phyloP scores from a whole-genome alignment of 2,113 vertebrate species.

The Bombycilla garrulus region DNA sequence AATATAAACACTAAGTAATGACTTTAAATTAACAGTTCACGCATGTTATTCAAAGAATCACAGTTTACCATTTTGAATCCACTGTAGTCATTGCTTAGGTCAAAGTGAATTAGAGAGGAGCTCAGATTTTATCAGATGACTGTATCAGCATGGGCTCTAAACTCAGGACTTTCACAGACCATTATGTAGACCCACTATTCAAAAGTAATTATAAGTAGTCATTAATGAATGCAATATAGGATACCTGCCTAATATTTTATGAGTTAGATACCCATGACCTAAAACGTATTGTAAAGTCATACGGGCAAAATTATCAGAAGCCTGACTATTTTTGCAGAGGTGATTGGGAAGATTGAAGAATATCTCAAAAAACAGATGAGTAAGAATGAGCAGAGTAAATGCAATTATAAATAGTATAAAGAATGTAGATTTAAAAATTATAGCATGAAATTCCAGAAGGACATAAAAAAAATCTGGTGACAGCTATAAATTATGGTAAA shows the following conservation, averaged over 20 bases:
- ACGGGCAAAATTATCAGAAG: neutral
- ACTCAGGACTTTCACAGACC: neutral
- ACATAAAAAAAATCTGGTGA: neutral
- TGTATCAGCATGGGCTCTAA: neutral
- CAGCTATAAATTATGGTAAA: neutral
- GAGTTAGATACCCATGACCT: neutral
- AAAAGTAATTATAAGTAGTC: neutral
- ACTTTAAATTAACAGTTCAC: neutral
- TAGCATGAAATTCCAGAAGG: neutral
- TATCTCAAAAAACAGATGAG: neutral
- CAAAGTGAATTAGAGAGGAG: neutral
- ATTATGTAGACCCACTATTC: neutral
- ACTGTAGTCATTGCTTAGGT: neutral
- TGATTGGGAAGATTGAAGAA: neutral
- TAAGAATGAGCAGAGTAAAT: neutral
- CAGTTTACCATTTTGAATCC: neutral
- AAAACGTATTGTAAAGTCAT: neutral
- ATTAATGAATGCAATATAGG: neutral
- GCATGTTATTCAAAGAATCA: neutral
- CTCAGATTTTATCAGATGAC: neutral
- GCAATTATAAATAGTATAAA: neutral
- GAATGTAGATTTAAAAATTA: neutral
- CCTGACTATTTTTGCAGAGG: neutral
- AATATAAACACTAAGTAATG: neutral
- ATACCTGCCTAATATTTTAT: neutral